Evolutionary conservation across 2,113 vertebrate genomes (phyloP), one percentile per base, ranked within the genome.

Genomic region (Desmodus rotundus): DNA sequence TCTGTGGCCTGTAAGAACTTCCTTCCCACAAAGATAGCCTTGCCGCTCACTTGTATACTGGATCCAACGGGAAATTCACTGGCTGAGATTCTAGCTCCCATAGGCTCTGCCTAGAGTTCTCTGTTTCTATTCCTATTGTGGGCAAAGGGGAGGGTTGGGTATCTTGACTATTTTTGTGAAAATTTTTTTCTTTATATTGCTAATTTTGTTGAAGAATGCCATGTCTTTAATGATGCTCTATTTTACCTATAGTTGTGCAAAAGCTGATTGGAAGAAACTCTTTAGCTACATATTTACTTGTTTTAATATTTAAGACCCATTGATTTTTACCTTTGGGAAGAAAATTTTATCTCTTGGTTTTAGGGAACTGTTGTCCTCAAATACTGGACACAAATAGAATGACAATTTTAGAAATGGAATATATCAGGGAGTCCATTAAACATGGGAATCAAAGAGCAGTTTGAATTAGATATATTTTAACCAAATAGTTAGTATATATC

Each of bases 271-370:
- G 54, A 89, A 95, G 74, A 43, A 82, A 73, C 45, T 81, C 10
- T 65, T 92, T 14, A 92, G 61, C 15, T 31, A 93, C 0, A 86
- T 84, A 38, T 36, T 80, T 94, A 80, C 33, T 82, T 73, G 14
- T 89, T 81, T 93, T 89, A 58, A 54, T 84, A 58, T 81, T 93
- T 77, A 89, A 7, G n/a, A 24, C 14, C 28, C 38, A 82, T 20
- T 13, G 45, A 17, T 81, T 93, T 93, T 96, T 93, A 70, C 58
- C 31, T 91, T 94, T 94, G 67, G 33, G 65, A 85, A 85, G 65
- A 24, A 52, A 65, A 4, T 85, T 93, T 93, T 80, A 31, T 65
- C 9, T 95, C 65, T 38, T 92, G 31, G 24, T 87, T 68, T 91
- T 54, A 80, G 72, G 45, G 43, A 24, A 56, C 33, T 70, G 9